These are phyloP conservation scores for Zoanthus gigantus DNA, from an alignment of 92 coral and sea anemone species.

Conservation along the genomic window DNA sequence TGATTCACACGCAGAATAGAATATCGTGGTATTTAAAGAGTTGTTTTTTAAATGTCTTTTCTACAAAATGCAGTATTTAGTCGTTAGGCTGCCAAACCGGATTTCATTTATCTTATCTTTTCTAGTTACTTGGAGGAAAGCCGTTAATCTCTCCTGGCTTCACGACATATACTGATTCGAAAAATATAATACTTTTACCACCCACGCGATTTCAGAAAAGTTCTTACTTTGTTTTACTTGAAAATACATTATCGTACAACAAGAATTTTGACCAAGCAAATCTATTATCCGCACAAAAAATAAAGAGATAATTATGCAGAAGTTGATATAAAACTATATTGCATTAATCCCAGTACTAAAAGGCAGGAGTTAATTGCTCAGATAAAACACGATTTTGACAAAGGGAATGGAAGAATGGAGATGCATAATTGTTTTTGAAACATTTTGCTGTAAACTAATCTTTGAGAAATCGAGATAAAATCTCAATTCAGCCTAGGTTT, in stretches of 20 bases:
- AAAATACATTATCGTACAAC: neutral
- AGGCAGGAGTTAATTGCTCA: neutral
- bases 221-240: neutral
- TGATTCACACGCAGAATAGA: too few relatives aligned
- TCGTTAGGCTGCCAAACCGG: neutral
- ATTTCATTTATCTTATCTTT: constrained; percentile 11
- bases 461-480: neutral
- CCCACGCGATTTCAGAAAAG: constrained; percentile 1
- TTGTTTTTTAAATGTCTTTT: neutral
- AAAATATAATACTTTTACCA: neutral
- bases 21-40: neutral
- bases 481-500: neutral
- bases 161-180: neutral
- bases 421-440: too few relatives aligned
- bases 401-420: too few relatives aligned
- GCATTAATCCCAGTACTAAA: too few relatives aligned
- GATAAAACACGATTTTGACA: neutral
- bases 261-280: neutral
- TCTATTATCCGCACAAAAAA: too few relatives aligned
- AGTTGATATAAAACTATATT: too few relatives aligned
- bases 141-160: neutral
- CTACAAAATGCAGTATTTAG: neutral
- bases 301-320: too few relatives aligned
- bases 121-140: constrained; percentile 33
- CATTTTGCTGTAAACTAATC: neutral